phyloP scores from a whole-genome alignment of 2,113 vertebrate species.

The Acanthochromis polyacanthus region DNA sequence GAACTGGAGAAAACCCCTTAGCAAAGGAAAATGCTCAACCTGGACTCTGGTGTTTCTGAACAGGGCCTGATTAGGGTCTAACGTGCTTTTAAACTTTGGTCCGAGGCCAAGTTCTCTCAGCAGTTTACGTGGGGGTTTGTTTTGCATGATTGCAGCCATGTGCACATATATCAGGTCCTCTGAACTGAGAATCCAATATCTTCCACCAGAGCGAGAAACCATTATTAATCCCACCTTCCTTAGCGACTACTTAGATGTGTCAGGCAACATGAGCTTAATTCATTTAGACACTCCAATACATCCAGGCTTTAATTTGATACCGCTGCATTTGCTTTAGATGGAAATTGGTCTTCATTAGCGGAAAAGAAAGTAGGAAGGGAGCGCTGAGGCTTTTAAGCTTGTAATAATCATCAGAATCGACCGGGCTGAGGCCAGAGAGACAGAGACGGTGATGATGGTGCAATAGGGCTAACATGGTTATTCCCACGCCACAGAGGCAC shows the following conservation, averaged over 20 bases:
- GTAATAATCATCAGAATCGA: constrained; percentile 58
- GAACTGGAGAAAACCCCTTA: constrained; percentile 19
- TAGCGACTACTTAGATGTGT: constrained; percentile 39
- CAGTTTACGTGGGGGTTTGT: not conserved
- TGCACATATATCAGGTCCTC: not conserved
- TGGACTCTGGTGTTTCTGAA: not conserved
- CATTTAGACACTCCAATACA: constrained; percentile 39
- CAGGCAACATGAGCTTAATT: constrained; percentile 54
- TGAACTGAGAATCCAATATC: not conserved
- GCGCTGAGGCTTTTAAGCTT: constrained; percentile 63
- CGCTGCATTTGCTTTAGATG: constrained; percentile 47
- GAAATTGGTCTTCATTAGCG: constrained; percentile 57
- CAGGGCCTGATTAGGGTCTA: not conserved
- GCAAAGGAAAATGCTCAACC: constrained; percentile 1
- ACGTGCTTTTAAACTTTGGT: not conserved
- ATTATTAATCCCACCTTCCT: constrained; percentile 39
- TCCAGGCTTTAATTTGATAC: constrained; percentile 58
- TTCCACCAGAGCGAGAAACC: not conserved
- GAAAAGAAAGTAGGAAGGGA: constrained; percentile 51
- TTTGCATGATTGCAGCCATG: not conserved
- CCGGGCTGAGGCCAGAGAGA: constrained; percentile 5
- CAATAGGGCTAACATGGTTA: constrained; percentile 46
- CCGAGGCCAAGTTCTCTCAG: not conserved
- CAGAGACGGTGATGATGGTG: constrained; percentile 22
- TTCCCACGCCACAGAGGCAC: constrained; percentile 46